Evolutionary conservation across 2,888 invertebrate genomes (phyloP).

Genomic region (Anticlea derivata): DNA sequence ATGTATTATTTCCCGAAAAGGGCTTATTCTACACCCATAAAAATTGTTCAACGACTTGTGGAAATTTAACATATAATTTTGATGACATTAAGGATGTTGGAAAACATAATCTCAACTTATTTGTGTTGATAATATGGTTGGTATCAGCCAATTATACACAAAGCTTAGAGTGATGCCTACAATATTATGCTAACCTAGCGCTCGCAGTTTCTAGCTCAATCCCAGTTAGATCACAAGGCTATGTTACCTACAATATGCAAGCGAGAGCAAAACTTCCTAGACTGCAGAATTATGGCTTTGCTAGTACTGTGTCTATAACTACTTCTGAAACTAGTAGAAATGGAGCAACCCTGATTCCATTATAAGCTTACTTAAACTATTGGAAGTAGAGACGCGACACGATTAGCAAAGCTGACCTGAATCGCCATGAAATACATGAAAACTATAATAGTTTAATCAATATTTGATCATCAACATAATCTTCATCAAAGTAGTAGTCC

Average conservation of each 20-base stretch:
- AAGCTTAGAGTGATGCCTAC: slow-evolving; percentile 8
- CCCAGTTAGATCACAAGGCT: slow-evolving; percentile 21
- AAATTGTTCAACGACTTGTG: no score
- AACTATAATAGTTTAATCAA: no score
- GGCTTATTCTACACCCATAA: no score
- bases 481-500: no score
- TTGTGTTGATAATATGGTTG: not conserved
- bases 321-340: not conserved
- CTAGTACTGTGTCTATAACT: not conserved
- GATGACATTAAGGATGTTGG: no score
- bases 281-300: slow-evolving; percentile 21
- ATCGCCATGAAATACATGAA: no score
- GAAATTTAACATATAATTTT: no score
- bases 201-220: slow-evolving; percentile 16
- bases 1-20: no score
- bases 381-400: no score
- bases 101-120: no score
- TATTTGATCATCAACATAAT: no score
- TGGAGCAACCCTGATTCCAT: not conserved
- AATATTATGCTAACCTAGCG: slow-evolving; percentile 13
- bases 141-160: slow-evolving; percentile 16
- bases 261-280: slow-evolving; percentile 20
- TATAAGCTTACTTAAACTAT: not conserved
- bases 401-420: no score
- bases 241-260: slow-evolving; percentile 26